Conservation (phyloP, 2,797 vertebrate genomes). For the Enteromius mattozi region DNA sequence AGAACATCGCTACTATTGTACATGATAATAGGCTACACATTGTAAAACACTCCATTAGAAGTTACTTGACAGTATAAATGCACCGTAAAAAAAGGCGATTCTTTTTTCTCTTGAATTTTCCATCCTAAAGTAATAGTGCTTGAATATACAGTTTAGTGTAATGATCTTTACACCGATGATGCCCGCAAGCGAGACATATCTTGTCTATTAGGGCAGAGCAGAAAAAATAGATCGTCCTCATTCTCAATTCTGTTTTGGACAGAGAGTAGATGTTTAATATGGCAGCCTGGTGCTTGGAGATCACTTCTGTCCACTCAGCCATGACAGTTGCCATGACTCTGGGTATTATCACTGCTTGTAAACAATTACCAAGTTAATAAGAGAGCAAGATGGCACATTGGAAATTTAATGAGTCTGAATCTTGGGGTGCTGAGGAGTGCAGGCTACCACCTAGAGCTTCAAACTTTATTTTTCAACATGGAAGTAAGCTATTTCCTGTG, state of each 20-base stretch:
- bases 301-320: constrained; percentile 37
- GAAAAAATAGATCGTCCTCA: background rate
- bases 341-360: constrained; percentile 48
- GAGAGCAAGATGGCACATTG: constrained; percentile 46
- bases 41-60: background rate
- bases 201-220: constrained; percentile 16
- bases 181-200: constrained; percentile 36
- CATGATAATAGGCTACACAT: background rate
- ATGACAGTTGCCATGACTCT: constrained; percentile 48
- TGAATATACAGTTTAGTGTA: constrained; percentile 36
- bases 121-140: constrained; percentile 8
- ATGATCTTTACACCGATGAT: constrained; percentile 46
- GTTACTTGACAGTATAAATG: background rate
- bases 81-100: background rate
- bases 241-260: constrained; percentile 30
- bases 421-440: constrained; percentile 5
- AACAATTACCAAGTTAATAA: constrained; percentile 52
- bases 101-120: constrained; percentile 6
- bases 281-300: constrained; percentile 39
- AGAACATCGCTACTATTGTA: background rate
- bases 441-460: background rate
- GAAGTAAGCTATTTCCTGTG: background rate
- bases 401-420: constrained; percentile 42
- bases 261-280: constrained; percentile 29
- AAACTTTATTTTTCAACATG: background rate